A percentile compares a stretch with the other conserved stretches of the same genome.
Conservation (phyloP, 2,113 vertebrate species). For the Scomber scombrus region DNA sequence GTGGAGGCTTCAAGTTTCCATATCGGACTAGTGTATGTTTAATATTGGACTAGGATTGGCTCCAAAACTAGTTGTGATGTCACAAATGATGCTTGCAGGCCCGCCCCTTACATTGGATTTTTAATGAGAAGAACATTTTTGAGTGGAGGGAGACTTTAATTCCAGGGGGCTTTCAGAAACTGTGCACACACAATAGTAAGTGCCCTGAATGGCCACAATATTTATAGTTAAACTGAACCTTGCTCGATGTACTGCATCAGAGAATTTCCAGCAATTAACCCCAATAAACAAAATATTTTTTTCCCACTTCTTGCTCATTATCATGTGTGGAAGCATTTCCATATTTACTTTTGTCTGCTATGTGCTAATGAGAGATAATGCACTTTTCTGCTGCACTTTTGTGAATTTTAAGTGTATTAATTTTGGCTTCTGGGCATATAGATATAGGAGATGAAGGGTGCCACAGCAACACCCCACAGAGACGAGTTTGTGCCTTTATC, state of each 20-base stretch:
- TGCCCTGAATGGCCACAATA: not conserved
- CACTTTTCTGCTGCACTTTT: not conserved
- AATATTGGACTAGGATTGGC: no score
- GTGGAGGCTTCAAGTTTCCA: no score
- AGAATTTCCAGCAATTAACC: conserved; percentile 15
- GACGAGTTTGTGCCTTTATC: conserved; percentile 15
- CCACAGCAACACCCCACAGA: conserved; percentile 26
- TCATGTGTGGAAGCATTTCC: not conserved
- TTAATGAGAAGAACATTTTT: no score
- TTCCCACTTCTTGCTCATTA: not conserved
- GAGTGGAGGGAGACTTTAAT: not conserved
- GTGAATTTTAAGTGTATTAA: conserved; percentile 22
- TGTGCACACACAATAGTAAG: not conserved
- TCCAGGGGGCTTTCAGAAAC: not conserved
- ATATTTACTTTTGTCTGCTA: conserved; percentile 9
- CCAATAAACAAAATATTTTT: not conserved
- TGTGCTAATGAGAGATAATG: conserved; percentile 36
- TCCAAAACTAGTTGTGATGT: no score
- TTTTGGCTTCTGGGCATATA: conserved; percentile 17
- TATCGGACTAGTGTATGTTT: no score
- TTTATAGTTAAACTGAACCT: not conserved
- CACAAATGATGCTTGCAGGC: no score
- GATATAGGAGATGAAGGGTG: conserved; percentile 26
- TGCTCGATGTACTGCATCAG: not conserved
- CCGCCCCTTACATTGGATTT: no score